These are phyloP conservation scores for Amphipyra tragopoginis DNA, from an alignment of 2,888 invertebrate species.

Conservation along the genomic window DNA sequence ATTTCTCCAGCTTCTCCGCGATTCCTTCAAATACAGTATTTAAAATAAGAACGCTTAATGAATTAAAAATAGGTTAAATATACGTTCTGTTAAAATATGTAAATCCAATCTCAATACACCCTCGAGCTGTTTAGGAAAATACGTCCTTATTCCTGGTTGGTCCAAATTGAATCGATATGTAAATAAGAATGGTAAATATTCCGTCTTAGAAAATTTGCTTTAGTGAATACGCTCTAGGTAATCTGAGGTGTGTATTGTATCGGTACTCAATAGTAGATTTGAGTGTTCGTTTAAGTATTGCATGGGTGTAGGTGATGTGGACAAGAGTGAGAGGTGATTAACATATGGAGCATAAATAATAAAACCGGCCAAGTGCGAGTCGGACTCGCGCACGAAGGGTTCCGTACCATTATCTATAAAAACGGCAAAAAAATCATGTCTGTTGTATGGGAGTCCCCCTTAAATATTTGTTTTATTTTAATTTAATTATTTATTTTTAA, in stretches of 20 bases:
- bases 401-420: too few relatives aligned
- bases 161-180: slow-evolving; percentile 57
- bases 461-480: too few relatives aligned
- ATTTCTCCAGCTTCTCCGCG: background rate
- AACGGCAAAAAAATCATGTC: too few relatives aligned
- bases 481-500: too few relatives aligned
- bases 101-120: slow-evolving; percentile 48
- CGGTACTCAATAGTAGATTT: too few relatives aligned
- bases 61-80: slow-evolving; percentile 38
- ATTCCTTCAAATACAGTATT: background rate
- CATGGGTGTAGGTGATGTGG: background rate
- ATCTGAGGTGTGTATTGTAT: slow-evolving; percentile 2
- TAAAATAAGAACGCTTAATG: slow-evolving; percentile 9
- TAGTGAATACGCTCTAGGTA: slow-evolving; percentile 18
- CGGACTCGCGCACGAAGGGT: too few relatives aligned
- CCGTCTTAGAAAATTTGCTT: slow-evolving; percentile 31
- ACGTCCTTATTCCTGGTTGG: slow-evolving; percentile 29
- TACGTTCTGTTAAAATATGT: slow-evolving; percentile 41
- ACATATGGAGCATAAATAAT: too few relatives aligned
- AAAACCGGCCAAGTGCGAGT: too few relatives aligned
- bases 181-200: slow-evolving; percentile 39
- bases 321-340: background rate
- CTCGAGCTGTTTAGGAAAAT: slow-evolving; percentile 44
- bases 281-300: background rate
- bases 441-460: too few relatives aligned